Percentiles rank a stretch among this genome's conserved stretches.
phyloP scores from a whole-genome alignment of 1,140 invertebrate genomes.

The Brachionus angularis region DNA sequence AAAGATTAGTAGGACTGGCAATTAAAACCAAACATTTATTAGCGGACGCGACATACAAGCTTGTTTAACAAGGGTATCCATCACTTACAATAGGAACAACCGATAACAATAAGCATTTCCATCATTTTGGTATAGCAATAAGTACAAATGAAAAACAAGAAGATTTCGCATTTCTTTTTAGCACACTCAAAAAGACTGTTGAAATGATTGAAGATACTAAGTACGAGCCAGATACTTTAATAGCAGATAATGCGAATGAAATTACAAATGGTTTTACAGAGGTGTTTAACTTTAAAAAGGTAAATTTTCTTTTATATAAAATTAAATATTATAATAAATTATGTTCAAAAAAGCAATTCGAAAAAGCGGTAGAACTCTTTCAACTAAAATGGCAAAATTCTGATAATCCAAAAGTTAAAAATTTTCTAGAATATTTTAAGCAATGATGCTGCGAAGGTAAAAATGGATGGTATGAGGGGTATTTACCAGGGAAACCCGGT shows the following conservation, averaged over 20 bases:
- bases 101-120: neutral
- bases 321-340: no score
- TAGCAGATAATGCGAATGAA: neutral
- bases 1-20: neutral
- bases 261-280: constrained; percentile 10
- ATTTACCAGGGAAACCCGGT: no score
- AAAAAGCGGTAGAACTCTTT: no score
- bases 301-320: neutral
- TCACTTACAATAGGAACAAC: neutral
- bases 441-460: no score
- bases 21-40: neutral
- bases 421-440: no score
- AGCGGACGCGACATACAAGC: neutral
- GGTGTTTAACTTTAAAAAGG: constrained; percentile 7
- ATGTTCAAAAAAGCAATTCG: no score
- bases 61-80: neutral
- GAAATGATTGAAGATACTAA: neutral
- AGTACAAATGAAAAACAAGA: neutral
- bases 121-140: no score
- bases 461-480: no score
- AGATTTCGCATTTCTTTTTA: constrained; percentile 3
- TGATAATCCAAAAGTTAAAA: no score
- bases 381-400: no score
- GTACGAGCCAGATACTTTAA: neutral
- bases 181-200: neutral